These are phyloP conservation scores for Bombyx huttoni DNA, from an alignment of 2,888 invertebrate species.

Conservation along the genomic window DNA sequence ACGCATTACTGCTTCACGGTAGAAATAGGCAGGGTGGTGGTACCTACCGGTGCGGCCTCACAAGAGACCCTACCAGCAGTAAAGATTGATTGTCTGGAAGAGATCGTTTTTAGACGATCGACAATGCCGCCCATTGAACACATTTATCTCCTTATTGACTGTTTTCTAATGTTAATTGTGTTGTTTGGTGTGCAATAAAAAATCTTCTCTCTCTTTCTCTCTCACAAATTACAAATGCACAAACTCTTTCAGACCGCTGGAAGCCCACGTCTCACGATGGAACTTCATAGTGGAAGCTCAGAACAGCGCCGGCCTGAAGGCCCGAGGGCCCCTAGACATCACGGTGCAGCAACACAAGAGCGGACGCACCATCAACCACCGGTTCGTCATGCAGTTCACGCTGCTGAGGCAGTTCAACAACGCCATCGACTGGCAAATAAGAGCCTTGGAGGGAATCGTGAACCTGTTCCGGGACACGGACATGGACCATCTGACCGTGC, in stretches of 20 bases:
- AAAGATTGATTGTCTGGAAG: too few species aligned
- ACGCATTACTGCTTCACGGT: too few species aligned
- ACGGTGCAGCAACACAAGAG: slow-evolving; percentile 87
- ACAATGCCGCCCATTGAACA: too few species aligned
- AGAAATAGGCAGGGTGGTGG: too few species aligned
- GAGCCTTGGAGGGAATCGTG: slow-evolving; percentile 72
- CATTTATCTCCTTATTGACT: too few species aligned
- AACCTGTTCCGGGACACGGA: slow-evolving; percentile 74
- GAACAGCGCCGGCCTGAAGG: slow-evolving; percentile 82
- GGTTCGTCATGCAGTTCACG: slow-evolving; percentile 79
- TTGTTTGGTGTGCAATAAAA: too few species aligned
- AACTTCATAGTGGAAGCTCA: slow-evolving; percentile 84
- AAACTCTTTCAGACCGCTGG: slow-evolving; percentile 76
- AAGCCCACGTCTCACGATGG: slow-evolving; percentile 86
- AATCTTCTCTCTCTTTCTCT: too few species aligned
- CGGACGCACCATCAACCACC: slow-evolving; percentile 85
- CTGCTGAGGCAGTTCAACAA: slow-evolving; percentile 65
- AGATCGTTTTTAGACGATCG: too few species aligned
- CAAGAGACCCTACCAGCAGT: too few species aligned
- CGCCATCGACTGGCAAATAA: slow-evolving; percentile 84
- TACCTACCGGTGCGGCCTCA: too few species aligned
- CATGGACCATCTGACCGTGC: slow-evolving; percentile 78
- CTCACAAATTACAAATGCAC: neutral
- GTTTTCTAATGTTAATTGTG: too few species aligned
- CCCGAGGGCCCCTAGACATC: slow-evolving; percentile 81